Evolutionary conservation across 2,888 invertebrate species (phyloP), one percentile per base, ranked within the genome.

Genomic region (Mythimna impura): DNA sequence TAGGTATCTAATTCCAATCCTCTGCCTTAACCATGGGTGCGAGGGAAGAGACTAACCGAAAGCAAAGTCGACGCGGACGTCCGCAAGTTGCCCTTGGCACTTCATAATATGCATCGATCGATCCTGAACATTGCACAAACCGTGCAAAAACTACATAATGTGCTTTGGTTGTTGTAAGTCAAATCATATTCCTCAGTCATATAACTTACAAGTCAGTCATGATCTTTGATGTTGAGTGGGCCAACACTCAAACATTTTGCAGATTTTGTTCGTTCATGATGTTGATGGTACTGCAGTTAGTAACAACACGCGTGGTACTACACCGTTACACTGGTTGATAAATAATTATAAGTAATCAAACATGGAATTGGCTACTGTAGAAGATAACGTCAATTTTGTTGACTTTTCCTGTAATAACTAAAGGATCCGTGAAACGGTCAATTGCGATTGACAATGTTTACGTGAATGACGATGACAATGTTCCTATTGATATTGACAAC

Each of bases 121-220:
- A 40, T 79, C 20, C 62, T 30, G 58, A 79, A 52, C 40, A 71
- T 30, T 79, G 61, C 76, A 66, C 47, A 50, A 78, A 75, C 12
- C 25, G 36, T 36, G 47, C n/a, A 52, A 58, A 50, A 57, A 20
- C 65, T 30, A 36, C 14, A 36, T 8, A 62, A 20, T n/a, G 50
- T 40, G 57, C 30, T 30, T 55, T 30, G n/a, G 14, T 55, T 17
- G 34, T 8, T 36, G 20, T 25, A 61, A 36, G 14, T 14, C 60
- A 62, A 54, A 47, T 30, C 10, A 30, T 14, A 71, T 43, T 40
- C 40, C 9, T 20, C 22, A 52, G 54, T 54, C n/a, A 6, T 22
- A 54, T 8, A 43, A 69, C 17, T 43, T 25, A 64, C 22, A 25
- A 17, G 22, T 36, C 12, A 40, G 64, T 55, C 34, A 36, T 30